Percentiles rank a stretch among this genome's conserved stretches.
phyloP scores from a whole-genome alignment of 2,113 vertebrate species.

The Motacilla tschutschensis region DNA sequence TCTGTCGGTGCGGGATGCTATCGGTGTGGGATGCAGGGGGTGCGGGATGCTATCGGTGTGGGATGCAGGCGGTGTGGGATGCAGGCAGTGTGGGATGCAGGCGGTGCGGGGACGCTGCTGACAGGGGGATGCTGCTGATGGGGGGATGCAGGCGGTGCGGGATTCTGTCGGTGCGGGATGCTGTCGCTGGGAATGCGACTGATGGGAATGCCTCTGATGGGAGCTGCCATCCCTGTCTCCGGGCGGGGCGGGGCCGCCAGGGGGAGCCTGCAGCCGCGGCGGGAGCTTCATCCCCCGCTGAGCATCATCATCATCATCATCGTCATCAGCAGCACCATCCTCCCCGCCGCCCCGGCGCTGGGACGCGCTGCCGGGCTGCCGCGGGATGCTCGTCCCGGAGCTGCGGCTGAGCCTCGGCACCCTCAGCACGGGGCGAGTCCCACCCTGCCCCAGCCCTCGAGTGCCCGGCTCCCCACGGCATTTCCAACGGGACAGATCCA shows the following conservation, averaged over 20 bases:
- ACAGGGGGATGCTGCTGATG: not conserved
- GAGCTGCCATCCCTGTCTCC: not conserved
- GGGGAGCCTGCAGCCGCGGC: not conserved
- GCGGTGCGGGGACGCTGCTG: too few species aligned
- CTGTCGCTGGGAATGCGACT: rapidly evolving
- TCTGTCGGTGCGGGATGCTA: not conserved
- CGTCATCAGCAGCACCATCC: not conserved
- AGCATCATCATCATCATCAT: not conserved
- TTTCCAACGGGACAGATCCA: not conserved
- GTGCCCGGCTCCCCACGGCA: rapidly evolving
- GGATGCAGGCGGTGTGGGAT: rapidly evolving
- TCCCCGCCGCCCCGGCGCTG: not conserved
- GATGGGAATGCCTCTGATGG: not conserved
- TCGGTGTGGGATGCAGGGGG: too few species aligned
- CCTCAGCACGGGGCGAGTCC: not conserved
- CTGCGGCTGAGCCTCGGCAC: not conserved
- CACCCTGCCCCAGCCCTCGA: too few species aligned
- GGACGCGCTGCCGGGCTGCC: not conserved
- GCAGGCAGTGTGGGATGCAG: too few species aligned
- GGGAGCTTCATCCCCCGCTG: not conserved
- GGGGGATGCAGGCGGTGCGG: not conserved
- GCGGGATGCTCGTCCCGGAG: not conserved
- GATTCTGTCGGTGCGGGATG: rapidly evolving
- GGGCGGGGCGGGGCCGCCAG: constrained; percentile 5
- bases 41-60: too few species aligned